phyloP scores from a whole-genome alignment of 2,888 invertebrate species.

The Disparrhopalites patrizii region DNA sequence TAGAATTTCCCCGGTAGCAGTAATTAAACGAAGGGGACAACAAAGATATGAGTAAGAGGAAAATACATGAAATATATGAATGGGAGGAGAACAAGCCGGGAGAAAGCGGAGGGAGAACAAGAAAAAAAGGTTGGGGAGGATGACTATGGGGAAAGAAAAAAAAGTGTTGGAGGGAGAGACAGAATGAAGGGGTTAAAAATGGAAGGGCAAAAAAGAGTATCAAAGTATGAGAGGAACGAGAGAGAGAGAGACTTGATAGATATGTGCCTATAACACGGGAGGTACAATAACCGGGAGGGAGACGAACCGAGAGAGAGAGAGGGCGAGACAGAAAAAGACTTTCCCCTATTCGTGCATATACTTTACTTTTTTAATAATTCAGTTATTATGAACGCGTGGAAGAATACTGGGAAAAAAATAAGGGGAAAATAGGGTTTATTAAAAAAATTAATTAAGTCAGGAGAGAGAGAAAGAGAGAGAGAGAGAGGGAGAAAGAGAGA shows the following conservation, averaged over 20 bases:
- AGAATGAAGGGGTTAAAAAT: no score
- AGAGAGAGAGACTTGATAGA: no score
- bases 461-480: not conserved
- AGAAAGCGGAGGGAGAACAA: not conserved
- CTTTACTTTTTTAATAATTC: slow-evolving; percentile 44
- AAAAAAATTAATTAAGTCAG: slow-evolving; percentile 33
- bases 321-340: no score
- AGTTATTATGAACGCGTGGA: slow-evolving; percentile 39
- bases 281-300: not conserved
- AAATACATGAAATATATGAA: no score
- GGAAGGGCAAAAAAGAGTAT: not conserved
- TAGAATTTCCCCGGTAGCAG: no score
- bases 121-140: not conserved
- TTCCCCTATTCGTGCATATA: no score
- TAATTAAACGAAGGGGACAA: no score
- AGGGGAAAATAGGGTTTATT: slow-evolving; percentile 30
- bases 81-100: no score
- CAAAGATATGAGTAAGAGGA: no score
- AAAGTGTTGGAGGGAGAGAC: no score
- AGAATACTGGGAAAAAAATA: slow-evolving; percentile 26
- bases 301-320: not conserved
- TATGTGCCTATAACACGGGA: not conserved
- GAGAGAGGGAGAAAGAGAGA: not conserved
- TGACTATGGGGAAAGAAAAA: no score
- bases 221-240: no score